These are phyloP conservation scores for Trochalopteron elliotii DNA, from an alignment of 2,113 vertebrate species.

Conservation along the genomic window DNA sequence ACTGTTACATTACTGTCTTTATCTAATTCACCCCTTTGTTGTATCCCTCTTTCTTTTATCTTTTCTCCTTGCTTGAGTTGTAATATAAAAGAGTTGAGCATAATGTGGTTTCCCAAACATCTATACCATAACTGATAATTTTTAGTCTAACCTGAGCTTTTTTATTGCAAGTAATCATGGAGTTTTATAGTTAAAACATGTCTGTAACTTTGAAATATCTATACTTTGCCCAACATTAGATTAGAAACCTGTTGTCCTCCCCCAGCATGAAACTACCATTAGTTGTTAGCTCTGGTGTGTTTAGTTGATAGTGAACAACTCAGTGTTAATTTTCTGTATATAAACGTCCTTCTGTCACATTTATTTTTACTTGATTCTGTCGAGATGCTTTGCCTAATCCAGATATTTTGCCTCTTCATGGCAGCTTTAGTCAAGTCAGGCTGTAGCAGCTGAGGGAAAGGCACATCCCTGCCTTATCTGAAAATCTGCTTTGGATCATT, in stretches of 20 bases:
- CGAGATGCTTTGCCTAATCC: not conserved
- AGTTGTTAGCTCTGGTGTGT: not conserved
- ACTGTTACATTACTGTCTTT: not conserved
- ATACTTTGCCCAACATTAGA: not conserved
- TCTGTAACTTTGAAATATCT: not conserved
- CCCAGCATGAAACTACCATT: not conserved
- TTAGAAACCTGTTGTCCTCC: not conserved
- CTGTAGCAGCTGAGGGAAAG: not conserved
- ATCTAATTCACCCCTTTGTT: not conserved
- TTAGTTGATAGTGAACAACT: not conserved
- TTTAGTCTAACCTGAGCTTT: not conserved
- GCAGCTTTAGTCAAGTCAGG: not conserved
- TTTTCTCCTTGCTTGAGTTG: not conserved
- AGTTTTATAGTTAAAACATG: not conserved
- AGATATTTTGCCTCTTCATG: not conserved
- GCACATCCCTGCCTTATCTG: not conserved
- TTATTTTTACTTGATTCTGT: not conserved
- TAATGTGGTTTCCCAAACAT: not conserved
- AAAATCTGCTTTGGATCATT: not conserved
- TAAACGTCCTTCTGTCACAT: not conserved
- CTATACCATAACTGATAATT: not conserved
- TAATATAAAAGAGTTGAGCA: not conserved
- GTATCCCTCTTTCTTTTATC: not conserved
- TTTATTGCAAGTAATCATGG: not conserved
- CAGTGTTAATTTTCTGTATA: not conserved